Conservation (phyloP, 1,140 invertebrate genomes). For the Drosophila ambigua region DNA sequence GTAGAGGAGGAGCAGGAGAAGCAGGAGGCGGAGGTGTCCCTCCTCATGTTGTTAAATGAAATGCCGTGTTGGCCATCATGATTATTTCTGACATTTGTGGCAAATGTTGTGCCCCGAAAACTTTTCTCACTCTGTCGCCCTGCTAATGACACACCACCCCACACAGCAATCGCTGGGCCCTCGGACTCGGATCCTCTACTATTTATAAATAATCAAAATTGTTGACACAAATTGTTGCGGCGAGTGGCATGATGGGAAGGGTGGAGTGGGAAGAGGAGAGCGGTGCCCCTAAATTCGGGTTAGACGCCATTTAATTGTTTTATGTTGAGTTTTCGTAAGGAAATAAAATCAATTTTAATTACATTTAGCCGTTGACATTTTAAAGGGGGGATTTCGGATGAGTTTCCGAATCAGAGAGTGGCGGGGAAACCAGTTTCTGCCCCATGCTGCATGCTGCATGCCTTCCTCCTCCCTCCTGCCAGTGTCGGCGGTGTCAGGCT, state of each 20-base stretch:
- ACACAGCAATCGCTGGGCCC: no score
- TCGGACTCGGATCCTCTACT: slow-evolving; percentile 13
- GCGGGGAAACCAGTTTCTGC: slow-evolving; percentile 1
- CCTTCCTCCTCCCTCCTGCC: background rate
- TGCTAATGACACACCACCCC: background rate
- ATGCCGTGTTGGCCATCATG: slow-evolving; percentile 77
- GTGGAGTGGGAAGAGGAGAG: background rate
- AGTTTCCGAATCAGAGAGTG: background rate
- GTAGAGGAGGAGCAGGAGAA: no score
- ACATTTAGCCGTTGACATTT: slow-evolving; percentile 69
- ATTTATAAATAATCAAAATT: slow-evolving; percentile 76
- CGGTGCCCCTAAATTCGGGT: slow-evolving; percentile 2
- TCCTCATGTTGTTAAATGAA: slow-evolving; percentile 70
- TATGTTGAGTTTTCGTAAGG: slow-evolving; percentile 51
- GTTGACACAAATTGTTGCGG: slow-evolving; percentile 18
- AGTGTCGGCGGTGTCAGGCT: no score
- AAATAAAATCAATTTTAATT: slow-evolving; percentile 78
- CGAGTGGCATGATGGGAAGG: no score
- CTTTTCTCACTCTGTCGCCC: background rate
- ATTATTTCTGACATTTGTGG: slow-evolving; percentile 81
- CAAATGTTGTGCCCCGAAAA: slow-evolving; percentile 58
- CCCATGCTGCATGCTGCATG: background rate
- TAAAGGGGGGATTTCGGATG: slow-evolving; percentile 8
- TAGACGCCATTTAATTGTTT: slow-evolving; percentile 72
- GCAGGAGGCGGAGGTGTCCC: slow-evolving; percentile 3